Base-by-base conservation (phyloP, 2,113 vertebrate species). In the Muntiacus reevesi region DNA sequence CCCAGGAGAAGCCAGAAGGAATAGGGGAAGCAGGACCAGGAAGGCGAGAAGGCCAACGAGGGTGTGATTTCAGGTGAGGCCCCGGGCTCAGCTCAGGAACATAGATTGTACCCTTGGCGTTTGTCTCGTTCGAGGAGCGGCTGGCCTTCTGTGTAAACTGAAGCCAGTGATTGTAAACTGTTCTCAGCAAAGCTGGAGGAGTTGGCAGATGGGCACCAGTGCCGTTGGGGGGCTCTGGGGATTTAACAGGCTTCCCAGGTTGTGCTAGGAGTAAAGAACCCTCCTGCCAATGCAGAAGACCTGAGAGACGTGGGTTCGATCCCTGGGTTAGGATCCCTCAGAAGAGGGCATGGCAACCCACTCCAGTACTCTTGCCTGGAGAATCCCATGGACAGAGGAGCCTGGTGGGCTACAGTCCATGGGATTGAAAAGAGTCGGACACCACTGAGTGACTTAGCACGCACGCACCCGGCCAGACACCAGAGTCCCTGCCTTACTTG, bases 91-190 rank as follows among this genome's bases (percentile, higher is more conserved):
- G 47, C 47, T 36, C 6, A 10, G n/a, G 40, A 36, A 52, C 23
- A 1, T 2, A 17, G 84, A 23, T 1, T 0, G 0, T 6, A 7
- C 21, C 5, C 19, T 30, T 0, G 1, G 57, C 5, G 0, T 60
- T 30, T 8, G 10, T 13, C 76, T 71, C 57, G 7, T 30, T 52
- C 27, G 7, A 7, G 47, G 45, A 7, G 71, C 15, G 3, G 55
- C 36, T 27, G 45, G 60, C n/a, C 25, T 59, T 82, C 23, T 21
- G 1, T 28, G 23, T 25, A 21, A 0, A 9, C 23, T 23, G 5
- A 4, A n/a, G 55, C 62, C 21, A 6, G 0, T 1, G 52, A 14
- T 36, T 47, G 45, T 36, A 6, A 23, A 60, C 27, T 25, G 19
- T 52, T 45, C 45, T 45, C 27, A 4, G 87, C 43, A 45, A 16